Evolutionary conservation across 1,140 invertebrate species (phyloP).

Genomic region (Drosophila arawakana): DNA sequence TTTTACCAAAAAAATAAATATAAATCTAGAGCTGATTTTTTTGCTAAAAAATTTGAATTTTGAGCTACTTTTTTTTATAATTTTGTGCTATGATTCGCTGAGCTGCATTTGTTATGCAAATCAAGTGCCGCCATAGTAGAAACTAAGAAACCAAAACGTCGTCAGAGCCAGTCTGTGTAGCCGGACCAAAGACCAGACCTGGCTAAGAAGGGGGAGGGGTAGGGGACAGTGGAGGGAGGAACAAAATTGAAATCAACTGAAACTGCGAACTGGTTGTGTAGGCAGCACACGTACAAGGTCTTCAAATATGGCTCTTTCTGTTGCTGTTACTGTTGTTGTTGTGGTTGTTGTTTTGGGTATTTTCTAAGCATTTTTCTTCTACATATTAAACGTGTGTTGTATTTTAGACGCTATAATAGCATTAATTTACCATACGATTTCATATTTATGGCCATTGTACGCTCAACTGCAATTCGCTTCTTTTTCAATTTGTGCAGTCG

Average conservation of each 20-base stretch:
- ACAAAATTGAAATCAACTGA: constrained; percentile 74
- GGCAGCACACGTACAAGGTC: constrained; percentile 80
- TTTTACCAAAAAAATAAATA: constrained; percentile 38
- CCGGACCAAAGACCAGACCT: constrained; percentile 41
- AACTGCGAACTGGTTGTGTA: constrained; percentile 78
- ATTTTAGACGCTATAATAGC: constrained; percentile 79
- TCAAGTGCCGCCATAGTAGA: constrained; percentile 72
- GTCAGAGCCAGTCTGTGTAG: constrained; percentile 43
- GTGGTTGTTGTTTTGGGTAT: constrained; percentile 35
- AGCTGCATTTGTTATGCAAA: constrained; percentile 80
- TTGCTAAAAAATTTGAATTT: constrained; percentile 45
- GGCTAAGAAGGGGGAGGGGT: constrained; percentile 28
- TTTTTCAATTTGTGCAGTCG: constrained; percentile 71
- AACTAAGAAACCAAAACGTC: constrained; percentile 62
- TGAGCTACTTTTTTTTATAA: constrained; percentile 27
- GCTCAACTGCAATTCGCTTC: constrained; percentile 67
- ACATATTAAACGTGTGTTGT: constrained; percentile 55
- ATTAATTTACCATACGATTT: constrained; percentile 82
- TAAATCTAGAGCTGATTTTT: constrained; percentile 47
- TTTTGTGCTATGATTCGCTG: constrained; percentile 20
- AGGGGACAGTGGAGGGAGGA: constrained; percentile 17
- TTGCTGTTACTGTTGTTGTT: constrained; percentile 27
- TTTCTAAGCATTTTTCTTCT: constrained; percentile 80
- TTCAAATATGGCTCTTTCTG: constrained; percentile 78
- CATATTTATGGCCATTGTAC: constrained; percentile 79